Percentiles rank a stretch among this genome's conserved stretches.
Evolutionary conservation across 2,797 vertebrate species (phyloP).

Genomic region (Tachyglossus aculeatus): DNA sequence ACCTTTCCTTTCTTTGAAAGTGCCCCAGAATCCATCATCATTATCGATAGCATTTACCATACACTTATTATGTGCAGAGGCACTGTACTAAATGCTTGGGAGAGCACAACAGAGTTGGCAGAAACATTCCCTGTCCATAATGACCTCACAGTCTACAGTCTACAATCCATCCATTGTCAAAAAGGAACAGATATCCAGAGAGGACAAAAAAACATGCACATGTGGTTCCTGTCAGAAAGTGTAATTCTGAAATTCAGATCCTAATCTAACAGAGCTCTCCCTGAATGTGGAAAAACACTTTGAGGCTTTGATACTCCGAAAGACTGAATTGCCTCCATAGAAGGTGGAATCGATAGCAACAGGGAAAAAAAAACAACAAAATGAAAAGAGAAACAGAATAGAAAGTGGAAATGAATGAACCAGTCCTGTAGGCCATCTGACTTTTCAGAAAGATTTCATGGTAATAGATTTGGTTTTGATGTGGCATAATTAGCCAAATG

Average conservation of each 20-base stretch:
- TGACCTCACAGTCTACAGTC: too few species aligned
- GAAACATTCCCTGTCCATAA: too few species aligned
- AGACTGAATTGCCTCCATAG: slow-evolving; percentile 55
- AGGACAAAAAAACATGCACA: slow-evolving; percentile 55
- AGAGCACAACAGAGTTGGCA: too few species aligned
- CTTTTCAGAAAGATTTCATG: slow-evolving; percentile 68
- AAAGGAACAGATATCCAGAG: slow-evolving; percentile 28
- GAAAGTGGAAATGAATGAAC: slow-evolving; percentile 69
- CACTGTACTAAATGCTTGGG: too few species aligned
- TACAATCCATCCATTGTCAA: slow-evolving; percentile 19
- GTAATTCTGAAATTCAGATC: slow-evolving; percentile 55
- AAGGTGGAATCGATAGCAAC: slow-evolving; percentile 61
- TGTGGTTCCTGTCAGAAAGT: slow-evolving; percentile 54
- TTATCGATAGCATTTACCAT: too few species aligned
- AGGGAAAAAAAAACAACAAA: neutral
- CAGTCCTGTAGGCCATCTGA: slow-evolving; percentile 68
- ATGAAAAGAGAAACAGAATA: neutral
- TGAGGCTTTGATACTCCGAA: slow-evolving; percentile 52
- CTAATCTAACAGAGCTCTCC: slow-evolving; percentile 51
- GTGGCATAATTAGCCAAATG: slow-evolving; percentile 72
- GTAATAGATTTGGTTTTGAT: slow-evolving; percentile 65
- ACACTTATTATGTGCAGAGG: too few species aligned
- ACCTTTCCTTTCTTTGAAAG: too few species aligned
- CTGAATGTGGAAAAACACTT: slow-evolving; percentile 53
- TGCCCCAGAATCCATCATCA: too few species aligned